These are phyloP conservation scores for Sebastes iracundus DNA, from an alignment of 2,797 vertebrate species.

Conservation along the genomic window DNA sequence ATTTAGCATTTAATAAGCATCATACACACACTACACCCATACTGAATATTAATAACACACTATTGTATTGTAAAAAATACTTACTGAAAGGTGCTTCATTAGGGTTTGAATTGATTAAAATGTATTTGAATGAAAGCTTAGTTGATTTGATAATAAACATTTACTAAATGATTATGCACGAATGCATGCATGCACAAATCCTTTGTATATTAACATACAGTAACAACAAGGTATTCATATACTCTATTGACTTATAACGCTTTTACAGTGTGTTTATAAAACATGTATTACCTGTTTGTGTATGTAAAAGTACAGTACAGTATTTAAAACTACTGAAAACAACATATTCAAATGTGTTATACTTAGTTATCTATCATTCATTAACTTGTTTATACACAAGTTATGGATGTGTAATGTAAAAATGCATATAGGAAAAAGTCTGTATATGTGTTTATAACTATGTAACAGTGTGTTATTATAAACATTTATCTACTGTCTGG, in stretches of 20 bases:
- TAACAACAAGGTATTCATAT: background rate
- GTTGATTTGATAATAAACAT: background rate
- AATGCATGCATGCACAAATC: background rate
- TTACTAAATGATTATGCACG: background rate
- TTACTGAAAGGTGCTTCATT: background rate
- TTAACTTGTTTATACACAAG: background rate
- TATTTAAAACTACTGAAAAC: background rate
- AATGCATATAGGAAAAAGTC: no score
- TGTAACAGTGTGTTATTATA: no score
- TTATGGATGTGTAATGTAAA: background rate
- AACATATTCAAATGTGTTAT: background rate
- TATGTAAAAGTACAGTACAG: background rate
- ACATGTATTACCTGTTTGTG: background rate
- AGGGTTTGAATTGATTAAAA: background rate
- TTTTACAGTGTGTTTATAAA: background rate
- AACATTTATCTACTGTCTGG: no score
- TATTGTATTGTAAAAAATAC: background rate
- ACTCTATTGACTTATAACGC: background rate
- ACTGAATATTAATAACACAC: background rate
- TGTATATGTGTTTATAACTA: no score
- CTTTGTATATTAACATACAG: background rate
- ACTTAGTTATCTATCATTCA: background rate
- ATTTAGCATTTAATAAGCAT: background rate
- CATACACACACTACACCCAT: background rate
- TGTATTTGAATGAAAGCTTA: background rate